Percentiles rank a stretch among this genome's conserved stretches.
These are phyloP conservation scores for Eledona agricola DNA, from an alignment of 2,888 invertebrate species.

Conservation along the genomic window DNA sequence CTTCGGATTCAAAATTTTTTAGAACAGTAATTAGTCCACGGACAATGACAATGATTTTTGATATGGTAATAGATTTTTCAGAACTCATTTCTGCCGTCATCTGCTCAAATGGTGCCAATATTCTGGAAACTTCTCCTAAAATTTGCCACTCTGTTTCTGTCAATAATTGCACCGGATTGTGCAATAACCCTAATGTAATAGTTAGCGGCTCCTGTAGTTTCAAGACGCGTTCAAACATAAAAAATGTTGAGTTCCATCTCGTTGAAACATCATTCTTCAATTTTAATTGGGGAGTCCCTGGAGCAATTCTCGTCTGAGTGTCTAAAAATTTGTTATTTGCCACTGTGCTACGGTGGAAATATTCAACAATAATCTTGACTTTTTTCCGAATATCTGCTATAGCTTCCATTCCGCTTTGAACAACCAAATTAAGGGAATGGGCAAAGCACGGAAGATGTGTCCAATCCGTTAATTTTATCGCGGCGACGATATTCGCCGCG, in stretches of 20 bases:
- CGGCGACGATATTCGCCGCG: conserved; percentile 47
- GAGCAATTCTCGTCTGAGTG: conserved; percentile 33
- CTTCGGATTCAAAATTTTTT: conserved; percentile 12
- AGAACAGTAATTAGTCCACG: conserved; percentile 17
- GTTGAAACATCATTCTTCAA: conserved; percentile 40
- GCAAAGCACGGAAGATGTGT: conserved; percentile 48
- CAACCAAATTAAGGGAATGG: conserved; percentile 48
- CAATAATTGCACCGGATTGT: conserved; percentile 40
- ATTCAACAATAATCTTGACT: conserved; percentile 33
- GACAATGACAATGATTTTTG: conserved; percentile 38
- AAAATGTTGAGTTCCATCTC: conserved; percentile 41
- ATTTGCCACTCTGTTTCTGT: conserved; percentile 39
- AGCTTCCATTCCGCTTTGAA: conserved; percentile 42
- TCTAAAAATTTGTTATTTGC: conserved; percentile 30
- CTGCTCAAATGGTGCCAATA: conserved; percentile 40
- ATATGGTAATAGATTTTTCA: conserved; percentile 40
- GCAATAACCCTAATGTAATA: conserved; percentile 41
- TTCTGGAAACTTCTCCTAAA: conserved; percentile 30
- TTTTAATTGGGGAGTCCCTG: conserved; percentile 27
- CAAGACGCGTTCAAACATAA: conserved; percentile 40
- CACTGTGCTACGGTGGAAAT: conserved; percentile 32
- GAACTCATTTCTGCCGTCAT: conserved; percentile 41
- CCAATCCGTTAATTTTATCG: conserved; percentile 42
- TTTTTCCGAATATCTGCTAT: conserved; percentile 15
- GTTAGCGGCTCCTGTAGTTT: conserved; percentile 38